These are phyloP conservation scores for Pseudopodoces humilis DNA, from an alignment of 2,113 vertebrate species.

Conservation along the genomic window DNA sequence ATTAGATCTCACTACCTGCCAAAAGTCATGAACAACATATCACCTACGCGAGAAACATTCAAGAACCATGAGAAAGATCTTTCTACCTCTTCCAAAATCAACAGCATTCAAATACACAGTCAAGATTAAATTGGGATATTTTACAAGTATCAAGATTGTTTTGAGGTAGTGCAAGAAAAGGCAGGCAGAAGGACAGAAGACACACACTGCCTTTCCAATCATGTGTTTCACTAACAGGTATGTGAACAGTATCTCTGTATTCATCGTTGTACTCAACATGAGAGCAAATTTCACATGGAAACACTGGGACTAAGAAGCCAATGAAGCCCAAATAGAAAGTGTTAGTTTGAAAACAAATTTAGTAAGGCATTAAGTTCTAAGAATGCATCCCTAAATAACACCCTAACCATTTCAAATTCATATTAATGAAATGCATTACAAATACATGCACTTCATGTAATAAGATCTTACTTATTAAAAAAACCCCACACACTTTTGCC, in stretches of 20 bases:
- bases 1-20: neutral
- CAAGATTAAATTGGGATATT: neutral
- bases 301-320: slow-evolving; percentile 11
- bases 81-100: neutral
- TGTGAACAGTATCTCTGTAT: neutral
- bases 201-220: neutral
- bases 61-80: neutral
- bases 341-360: slow-evolving; percentile 60
- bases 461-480: neutral
- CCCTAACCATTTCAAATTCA: neutral
- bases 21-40: neutral
- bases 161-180: neutral
- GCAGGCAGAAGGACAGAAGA: neutral
- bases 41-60: neutral
- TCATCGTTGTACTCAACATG: neutral
- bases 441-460: neutral
- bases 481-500: neutral
- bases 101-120: neutral
- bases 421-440: neutral
- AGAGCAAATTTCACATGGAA: neutral
- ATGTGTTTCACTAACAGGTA: neutral
- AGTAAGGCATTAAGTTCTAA: slow-evolving; percentile 43
- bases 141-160: neutral
- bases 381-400: neutral
- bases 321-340: slow-evolving; percentile 12